These are phyloP conservation scores for Rousettus madagascariensis DNA, from an alignment of 2,797 vertebrate species.

Conservation along the genomic window DNA sequence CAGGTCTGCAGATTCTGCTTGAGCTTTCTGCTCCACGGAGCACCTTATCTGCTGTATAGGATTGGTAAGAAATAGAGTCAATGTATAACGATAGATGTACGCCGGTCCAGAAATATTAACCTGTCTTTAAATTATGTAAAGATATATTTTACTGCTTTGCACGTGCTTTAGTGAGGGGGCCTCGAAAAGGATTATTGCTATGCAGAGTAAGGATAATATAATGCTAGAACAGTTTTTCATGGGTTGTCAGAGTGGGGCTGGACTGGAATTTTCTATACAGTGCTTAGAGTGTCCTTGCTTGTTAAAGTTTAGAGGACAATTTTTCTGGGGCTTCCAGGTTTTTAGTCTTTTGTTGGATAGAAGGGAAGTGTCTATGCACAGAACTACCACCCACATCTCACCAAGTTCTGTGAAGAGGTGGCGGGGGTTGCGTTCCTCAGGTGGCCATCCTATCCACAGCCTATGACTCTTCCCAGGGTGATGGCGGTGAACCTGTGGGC, in stretches of 20 bases:
- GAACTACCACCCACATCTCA: neutral
- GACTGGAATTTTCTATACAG: neutral
- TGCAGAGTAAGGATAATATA: neutral
- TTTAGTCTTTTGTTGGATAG: neutral
- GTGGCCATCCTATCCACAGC: neutral
- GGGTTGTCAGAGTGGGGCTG: neutral
- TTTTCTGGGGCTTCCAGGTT: neutral
- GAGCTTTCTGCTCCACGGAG: neutral
- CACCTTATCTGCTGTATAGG: too few relatives aligned
- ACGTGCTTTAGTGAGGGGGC: neutral
- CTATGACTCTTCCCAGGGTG: neutral
- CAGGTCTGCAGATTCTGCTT: neutral
- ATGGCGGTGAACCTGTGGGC: neutral
- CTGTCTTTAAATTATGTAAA: neutral
- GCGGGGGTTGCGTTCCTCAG: neutral
- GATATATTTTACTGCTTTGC: neutral
- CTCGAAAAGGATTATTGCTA: neutral
- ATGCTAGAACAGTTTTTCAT: neutral
- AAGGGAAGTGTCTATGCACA: neutral
- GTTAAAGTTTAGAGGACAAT: neutral
- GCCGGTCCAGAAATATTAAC: neutral
- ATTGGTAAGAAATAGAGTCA: neutral
- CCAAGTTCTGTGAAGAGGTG: neutral
- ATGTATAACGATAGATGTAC: neutral
- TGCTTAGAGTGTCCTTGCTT: neutral